Base-by-base conservation (phyloP, 2,113 vertebrate species). In the Antidorcas marsupialis region DNA sequence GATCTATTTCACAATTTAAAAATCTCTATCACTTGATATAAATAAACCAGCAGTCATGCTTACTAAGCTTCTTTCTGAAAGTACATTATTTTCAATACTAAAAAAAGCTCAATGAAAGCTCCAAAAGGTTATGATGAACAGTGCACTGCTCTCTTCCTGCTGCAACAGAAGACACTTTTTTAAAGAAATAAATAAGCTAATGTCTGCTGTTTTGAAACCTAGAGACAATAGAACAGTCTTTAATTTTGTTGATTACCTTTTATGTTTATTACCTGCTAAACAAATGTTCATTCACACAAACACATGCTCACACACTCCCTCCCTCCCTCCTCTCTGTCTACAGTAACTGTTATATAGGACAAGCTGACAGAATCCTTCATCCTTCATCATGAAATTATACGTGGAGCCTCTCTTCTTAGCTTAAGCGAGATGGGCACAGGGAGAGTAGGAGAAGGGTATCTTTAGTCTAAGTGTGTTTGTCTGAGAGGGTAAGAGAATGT, bases 11-110 rank as follows among this genome's bases (percentile, higher is more conserved):
- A 45, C 81, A 90, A 71, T 88, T 71, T 84, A 27, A 96, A 94
- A 76, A 76, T 91, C 57, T 82, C 17, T 76, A 87, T 84, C 23
- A 30, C 57, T 82, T 85, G 47, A 45, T 78, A 86, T 84, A 96
- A 97, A 96, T 95, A 96, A 85, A 57, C 88, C 43, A 62, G 25
- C 27, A 60, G 33, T 12, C 43, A 81, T 87, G 33, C 47, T 97
- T 87, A 87, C 57, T 86, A 94, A 64, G 79, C 79, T 89, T 79
- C 45, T 89, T 87, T 95, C 74, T 87, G 52, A 96, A 89, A 52
- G 36, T 57, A 1, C 25, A 67, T 95, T 95, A 89, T 67, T 94
- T 96, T 96, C 23, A 85, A 23, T 17, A 53, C 79, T 87, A 76
- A 89, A 96, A 81, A 85, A 76, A 59, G 21, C 81, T 88, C 94